A percentile compares a stretch with the other conserved stretches of the same genome.
Evolutionary conservation across 2,797 vertebrate genomes (phyloP).

Genomic region (Ciconia nigra): DNA sequence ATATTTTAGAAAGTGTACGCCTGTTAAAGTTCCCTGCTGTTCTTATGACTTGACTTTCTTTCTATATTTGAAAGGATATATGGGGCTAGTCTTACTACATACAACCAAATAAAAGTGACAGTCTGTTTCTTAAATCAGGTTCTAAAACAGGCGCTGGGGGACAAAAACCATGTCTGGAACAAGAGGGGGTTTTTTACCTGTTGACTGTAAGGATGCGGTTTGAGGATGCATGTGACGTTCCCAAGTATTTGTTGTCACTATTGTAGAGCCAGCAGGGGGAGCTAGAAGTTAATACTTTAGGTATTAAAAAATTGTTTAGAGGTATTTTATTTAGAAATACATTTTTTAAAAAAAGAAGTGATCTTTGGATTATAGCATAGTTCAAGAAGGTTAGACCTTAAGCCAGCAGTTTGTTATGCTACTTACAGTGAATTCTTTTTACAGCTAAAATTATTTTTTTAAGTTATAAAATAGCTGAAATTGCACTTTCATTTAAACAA

Average conservation of each 20-base stretch:
- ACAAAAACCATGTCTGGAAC: neutral
- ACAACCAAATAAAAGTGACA: neutral
- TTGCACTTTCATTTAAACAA: neutral
- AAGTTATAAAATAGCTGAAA: neutral
- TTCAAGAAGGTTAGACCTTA: neutral
- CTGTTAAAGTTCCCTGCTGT: neutral
- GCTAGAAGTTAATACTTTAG: neutral
- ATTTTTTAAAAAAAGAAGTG: rapidly evolving
- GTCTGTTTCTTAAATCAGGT: neutral
- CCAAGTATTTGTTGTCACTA: neutral
- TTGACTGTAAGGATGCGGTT: neutral
- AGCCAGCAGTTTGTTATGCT: neutral
- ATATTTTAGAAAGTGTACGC: neutral
- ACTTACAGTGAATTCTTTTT: neutral
- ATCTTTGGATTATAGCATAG: neutral
- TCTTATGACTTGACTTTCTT: neutral
- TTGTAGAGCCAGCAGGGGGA: slow-evolving; percentile 25
- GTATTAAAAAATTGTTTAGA: neutral
- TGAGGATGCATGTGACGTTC: neutral
- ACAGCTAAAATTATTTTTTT: neutral
- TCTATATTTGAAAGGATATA: neutral
- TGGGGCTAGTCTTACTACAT: neutral
- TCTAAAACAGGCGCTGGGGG: neutral
- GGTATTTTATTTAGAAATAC: neutral
- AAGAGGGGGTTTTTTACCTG: rapidly evolving